phyloP scores from a whole-genome alignment of 1,140 invertebrate species.

The Caenorhabditis elegans region DNA sequence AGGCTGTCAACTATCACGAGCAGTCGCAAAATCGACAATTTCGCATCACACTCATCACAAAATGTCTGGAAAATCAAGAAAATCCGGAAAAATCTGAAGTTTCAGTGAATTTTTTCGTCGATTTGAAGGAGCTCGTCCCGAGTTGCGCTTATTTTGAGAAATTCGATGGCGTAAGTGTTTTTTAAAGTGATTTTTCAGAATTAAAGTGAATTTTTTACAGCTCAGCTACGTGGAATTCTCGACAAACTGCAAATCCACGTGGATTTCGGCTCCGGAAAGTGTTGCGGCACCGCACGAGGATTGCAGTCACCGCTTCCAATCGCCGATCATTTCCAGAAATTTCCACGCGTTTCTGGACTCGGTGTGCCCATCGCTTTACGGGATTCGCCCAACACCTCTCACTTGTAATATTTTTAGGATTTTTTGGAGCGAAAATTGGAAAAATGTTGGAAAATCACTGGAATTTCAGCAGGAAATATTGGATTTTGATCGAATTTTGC shows the following conservation, averaged over 20 bases:
- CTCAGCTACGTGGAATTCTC: background rate
- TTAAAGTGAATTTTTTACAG: background rate
- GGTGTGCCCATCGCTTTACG: background rate
- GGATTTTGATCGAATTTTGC: too few relatives aligned
- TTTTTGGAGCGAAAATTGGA: too few relatives aligned
- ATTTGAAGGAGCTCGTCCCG: background rate
- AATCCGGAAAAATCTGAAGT: too few relatives aligned
- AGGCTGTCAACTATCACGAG: background rate
- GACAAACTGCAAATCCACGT: background rate
- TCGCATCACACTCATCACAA: background rate
- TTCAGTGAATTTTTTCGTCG: background rate
- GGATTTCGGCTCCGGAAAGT: background rate
- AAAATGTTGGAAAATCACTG: too few relatives aligned
- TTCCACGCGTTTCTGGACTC: slow-evolving; percentile 4
- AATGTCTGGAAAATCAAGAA: background rate
- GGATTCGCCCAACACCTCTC: slow-evolving; percentile 2
- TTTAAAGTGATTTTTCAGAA: too few relatives aligned
- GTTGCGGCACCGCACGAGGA: background rate
- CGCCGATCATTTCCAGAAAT: background rate
- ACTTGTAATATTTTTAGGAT: background rate
- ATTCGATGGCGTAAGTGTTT: background rate
- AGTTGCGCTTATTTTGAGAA: background rate
- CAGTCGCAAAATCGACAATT: background rate
- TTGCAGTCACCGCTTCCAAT: background rate
- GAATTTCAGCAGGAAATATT: too few relatives aligned